Base-by-base conservation (phyloP, 2,797 vertebrate genomes). In the Schizopygopsis pylzovi region DNA sequence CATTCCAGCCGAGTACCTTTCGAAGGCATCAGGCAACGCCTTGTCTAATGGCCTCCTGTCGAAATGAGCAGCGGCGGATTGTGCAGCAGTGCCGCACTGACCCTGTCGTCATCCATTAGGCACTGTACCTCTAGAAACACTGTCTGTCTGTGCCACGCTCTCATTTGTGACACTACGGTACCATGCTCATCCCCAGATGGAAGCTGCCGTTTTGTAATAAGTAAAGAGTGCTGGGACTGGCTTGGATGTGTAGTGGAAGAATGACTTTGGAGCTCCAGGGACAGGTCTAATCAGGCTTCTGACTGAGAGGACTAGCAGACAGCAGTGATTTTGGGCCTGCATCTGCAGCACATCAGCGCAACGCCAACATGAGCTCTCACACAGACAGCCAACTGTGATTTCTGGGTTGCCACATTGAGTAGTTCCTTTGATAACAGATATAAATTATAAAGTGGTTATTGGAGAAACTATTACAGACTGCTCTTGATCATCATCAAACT, bases 11-110 rank as follows among this genome's bases (percentile, higher is more conserved):
- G 78, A 81, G 61, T 77, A 61, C 52, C 20, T 87, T 49, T 63
- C 37, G 65, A 63, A 68, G 20, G 0, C 41, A 84, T 47, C 71
- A 37, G 25, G 1, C 54, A 56, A 82, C 41, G 63, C 59, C 72
- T 77, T 73, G 47, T 81, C 56, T 87, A 87, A 84, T 87, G 78
- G 83, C 72, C 78, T 65, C 43, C 43, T 85, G 83, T 88, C 67
- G 73, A 85, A 88, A 85, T 88, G 79, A 82, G 79, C 63, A 59
- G 75, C 49, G 10, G 61, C 18, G 25, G 63, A 56, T 56, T 77
- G 71, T 61, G 65, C 79, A 52, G 65, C n/a, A 9, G 77, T 81
- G 79, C 84, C 15, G 9, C 56, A 41, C 77, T 65, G 84, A 73
- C 84, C 78, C 84, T 80, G 84, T 81, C 77, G 54, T 33, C 78